Percentiles rank a stretch among this genome's conserved stretches.
Conservation (phyloP, 2,797 vertebrate species). For the Myiothlypis coronata region DNA sequence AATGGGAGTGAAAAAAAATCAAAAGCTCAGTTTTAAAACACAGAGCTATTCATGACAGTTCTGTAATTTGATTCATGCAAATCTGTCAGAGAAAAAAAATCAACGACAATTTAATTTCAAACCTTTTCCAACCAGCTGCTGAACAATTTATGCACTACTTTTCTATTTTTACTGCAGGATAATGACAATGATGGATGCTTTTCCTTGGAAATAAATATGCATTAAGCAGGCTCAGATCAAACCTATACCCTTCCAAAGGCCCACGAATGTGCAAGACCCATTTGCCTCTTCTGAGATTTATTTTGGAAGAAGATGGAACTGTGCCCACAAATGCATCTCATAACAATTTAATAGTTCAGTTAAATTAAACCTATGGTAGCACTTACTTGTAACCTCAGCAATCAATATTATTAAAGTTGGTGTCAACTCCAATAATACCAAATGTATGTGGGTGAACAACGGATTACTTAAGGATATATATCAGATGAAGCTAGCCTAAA, state of each 20-base stretch:
- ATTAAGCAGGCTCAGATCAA: conserved; percentile 67
- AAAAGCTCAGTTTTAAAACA: conserved; percentile 41
- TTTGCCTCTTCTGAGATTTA: conserved; percentile 58
- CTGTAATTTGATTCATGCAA: conserved; percentile 66
- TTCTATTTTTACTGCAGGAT: conserved; percentile 70
- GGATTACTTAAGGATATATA: conserved; percentile 39
- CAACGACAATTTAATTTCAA: conserved; percentile 73
- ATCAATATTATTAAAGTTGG: conserved; percentile 61
- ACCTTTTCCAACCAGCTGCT: conserved; percentile 57
- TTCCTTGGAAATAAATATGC: conserved; percentile 76
- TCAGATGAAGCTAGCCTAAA: neutral
- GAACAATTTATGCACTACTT: conserved; percentile 66
- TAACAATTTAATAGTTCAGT: conserved; percentile 65
- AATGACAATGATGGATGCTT: conserved; percentile 76
- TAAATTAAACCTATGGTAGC: conserved; percentile 64
- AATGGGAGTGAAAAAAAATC: neutral
- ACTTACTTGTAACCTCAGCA: conserved; percentile 48
- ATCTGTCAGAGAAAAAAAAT: conserved; percentile 66
- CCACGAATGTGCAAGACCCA: conserved; percentile 9
- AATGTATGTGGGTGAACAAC: conserved; percentile 51
- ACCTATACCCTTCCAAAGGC: conserved; percentile 47
- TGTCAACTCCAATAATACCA: conserved; percentile 49
- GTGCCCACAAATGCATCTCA: conserved; percentile 44
- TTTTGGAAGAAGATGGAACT: conserved; percentile 52
- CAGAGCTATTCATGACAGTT: conserved; percentile 16